Percentiles rank a stretch among this genome's conserved stretches.
phyloP scores from a whole-genome alignment of 2,797 vertebrate genomes.

The Enteromius treurensis region DNA sequence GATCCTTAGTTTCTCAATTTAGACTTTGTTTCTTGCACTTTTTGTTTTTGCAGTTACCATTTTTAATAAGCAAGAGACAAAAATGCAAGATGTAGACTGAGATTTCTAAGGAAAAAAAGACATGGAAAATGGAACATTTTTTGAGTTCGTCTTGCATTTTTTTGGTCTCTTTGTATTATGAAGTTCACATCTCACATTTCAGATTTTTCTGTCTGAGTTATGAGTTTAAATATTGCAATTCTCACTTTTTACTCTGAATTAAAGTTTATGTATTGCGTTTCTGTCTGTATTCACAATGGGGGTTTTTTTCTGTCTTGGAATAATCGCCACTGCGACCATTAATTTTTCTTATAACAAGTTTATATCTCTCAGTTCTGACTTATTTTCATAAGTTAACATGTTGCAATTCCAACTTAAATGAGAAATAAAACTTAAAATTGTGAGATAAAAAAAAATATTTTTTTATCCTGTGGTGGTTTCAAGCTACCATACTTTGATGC shows the following conservation, averaged over 20 bases:
- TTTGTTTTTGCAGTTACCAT: neutral
- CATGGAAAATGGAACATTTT: too few species aligned
- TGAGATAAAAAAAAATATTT: neutral
- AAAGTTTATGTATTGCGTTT: neutral
- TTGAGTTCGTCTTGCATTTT: neutral
- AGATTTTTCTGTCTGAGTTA: too few species aligned
- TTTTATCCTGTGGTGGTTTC: neutral
- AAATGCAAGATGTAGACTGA: neutral
- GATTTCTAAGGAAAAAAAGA: neutral
- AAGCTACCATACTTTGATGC: neutral
- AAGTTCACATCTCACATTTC: neutral
- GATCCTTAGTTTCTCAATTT: neutral
- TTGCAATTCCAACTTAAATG: neutral
- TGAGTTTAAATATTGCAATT: too few species aligned
- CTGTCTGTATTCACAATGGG: too few species aligned
- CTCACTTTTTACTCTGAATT: too few species aligned
- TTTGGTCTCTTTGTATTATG: too few species aligned
- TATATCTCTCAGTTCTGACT: neutral
- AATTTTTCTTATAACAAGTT: too few species aligned
- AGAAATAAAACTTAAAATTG: neutral
- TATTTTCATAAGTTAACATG: too few species aligned
- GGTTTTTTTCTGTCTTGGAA: too few species aligned
- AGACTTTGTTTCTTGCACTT: neutral
- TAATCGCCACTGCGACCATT: too few species aligned
- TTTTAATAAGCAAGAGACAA: neutral